phyloP scores from a whole-genome alignment of 2,797 vertebrate species.

The Thripadectes ignobilis region DNA sequence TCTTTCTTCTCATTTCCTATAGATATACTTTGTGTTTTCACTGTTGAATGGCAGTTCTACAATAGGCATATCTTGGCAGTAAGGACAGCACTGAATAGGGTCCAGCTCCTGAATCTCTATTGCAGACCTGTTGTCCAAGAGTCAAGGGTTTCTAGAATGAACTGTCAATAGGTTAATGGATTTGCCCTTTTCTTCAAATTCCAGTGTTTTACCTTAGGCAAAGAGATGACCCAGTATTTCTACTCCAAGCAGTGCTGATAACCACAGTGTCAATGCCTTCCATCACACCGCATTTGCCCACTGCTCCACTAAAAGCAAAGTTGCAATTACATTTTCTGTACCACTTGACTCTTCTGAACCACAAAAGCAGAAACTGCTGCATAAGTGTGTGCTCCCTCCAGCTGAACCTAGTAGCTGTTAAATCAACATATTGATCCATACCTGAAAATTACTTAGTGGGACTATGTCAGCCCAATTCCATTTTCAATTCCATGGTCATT shows the following conservation, averaged over 20 bases:
- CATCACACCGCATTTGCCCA: not conserved
- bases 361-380: not conserved
- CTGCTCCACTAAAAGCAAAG: not conserved
- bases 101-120: not conserved
- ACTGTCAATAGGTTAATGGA: conserved; percentile 61
- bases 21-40: not conserved
- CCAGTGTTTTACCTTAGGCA: conserved; percentile 26
- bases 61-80: not conserved
- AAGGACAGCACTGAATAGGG: not conserved
- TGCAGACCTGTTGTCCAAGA: not conserved
- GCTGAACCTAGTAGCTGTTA: not conserved
- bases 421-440: not conserved
- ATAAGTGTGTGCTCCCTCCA: not conserved
- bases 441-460: not conserved
- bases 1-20: not conserved
- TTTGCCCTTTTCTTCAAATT: conserved; percentile 19
- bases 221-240: not conserved
- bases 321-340: not conserved
- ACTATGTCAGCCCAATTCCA: not conserved
- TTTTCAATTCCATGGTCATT: not conserved
- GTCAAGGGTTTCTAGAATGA: not conserved
- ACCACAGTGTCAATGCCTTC: not conserved
- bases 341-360: not conserved
- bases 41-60: not conserved
- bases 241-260: conserved; percentile 4